These are phyloP conservation scores for Eilema sororculum DNA, from an alignment of 2,888 invertebrate species.

Conservation along the genomic window DNA sequence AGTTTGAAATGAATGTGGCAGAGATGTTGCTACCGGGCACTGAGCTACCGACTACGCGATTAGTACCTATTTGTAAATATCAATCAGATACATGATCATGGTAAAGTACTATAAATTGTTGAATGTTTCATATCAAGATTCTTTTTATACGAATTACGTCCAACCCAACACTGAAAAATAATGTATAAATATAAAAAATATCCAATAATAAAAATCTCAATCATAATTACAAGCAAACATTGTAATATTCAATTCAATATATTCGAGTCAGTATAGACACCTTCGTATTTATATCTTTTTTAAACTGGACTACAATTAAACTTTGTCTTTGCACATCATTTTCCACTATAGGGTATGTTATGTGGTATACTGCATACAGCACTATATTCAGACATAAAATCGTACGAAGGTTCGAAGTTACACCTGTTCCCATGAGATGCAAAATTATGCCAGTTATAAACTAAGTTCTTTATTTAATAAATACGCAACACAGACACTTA, in stretches of 20 bases:
- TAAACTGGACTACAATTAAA: background rate
- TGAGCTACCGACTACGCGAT: constrained; percentile 30
- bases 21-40: constrained; percentile 19
- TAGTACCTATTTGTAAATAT: constrained; percentile 31
- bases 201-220: background rate
- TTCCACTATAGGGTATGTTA: background rate
- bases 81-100: constrained; percentile 19
- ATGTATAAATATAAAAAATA: constrained; percentile 2
- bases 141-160: background rate
- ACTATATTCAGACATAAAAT: constrained; percentile 6
- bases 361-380: background rate
- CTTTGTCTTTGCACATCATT: background rate
- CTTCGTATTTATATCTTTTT: background rate
- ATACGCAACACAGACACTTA: constrained; percentile 66
- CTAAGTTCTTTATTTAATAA: constrained; percentile 58
- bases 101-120: constrained; percentile 5
- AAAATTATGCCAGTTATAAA: constrained; percentile 34
- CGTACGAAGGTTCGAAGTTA: background rate
- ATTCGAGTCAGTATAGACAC: constrained; percentile 5
- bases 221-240: background rate
- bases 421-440: constrained; percentile 25
- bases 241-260: constrained; percentile 1
- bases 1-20: constrained; percentile 27
- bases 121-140: constrained; percentile 18
- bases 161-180: background rate